phyloP scores from a whole-genome alignment of 2,888 invertebrate genomes.

The Timema podura region DNA sequence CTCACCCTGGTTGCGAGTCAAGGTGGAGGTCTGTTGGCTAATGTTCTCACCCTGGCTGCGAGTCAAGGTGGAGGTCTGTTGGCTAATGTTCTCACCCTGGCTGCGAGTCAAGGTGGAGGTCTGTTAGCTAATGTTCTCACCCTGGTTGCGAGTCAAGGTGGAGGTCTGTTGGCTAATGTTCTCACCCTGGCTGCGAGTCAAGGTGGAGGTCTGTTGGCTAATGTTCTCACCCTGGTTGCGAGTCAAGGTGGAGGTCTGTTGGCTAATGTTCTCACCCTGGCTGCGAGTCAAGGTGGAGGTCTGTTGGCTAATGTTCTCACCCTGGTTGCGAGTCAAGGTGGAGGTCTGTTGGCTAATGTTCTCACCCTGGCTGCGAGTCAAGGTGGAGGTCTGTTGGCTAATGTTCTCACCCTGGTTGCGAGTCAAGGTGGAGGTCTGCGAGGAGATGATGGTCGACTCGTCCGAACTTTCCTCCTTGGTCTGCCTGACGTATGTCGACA shows the following conservation, averaged over 20 bases:
- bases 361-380: no score
- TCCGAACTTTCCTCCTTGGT: constrained; percentile 88
- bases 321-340: no score
- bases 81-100: no score
- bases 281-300: constrained; percentile 93
- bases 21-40: constrained; percentile 94
- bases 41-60: no score
- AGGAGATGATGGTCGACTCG: constrained; percentile 94
- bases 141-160: no score
- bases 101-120: no score
- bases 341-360: no score
- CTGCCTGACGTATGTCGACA: constrained; percentile 45
- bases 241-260: constrained; percentile 93
- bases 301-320: no score
- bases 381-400: no score
- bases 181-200: constrained; percentile 79
- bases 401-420: constrained; percentile 68
- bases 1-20: constrained; percentile 79
- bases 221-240: constrained; percentile 74
- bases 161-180: no score
- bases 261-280: constrained; percentile 63
- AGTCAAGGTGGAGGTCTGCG: constrained; percentile 92
- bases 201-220: constrained; percentile 94
- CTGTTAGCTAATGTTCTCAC: no score
- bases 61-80: no score